Evolutionary conservation across 2,113 vertebrate genomes (phyloP), one percentile per base, ranked within the genome.

Genomic region (Rattus norvegicus): DNA sequence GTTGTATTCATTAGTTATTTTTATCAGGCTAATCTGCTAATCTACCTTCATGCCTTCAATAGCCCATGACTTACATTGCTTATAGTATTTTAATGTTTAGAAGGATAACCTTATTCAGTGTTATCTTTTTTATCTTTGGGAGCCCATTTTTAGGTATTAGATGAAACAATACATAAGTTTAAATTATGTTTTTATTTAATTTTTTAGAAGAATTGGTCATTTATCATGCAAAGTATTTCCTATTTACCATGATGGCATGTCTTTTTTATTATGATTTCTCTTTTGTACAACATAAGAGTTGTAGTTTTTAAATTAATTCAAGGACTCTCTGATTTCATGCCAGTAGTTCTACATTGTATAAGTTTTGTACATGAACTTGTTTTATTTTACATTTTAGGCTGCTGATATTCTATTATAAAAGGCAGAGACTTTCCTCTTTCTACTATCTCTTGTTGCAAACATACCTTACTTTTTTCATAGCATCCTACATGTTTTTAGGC

Each of bases 311-410:
- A 79, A 61, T 88, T 63, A 81, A 88, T 20, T 13, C 17, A n/a
- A 95, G 54, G 7, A n/a, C n/a, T 91, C 13, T 39, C 36, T 92
- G 17, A 10, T 54, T 83, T 67, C 24, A n/a, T 79, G 36, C 36
- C 86, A 90, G 92, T 43, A 81, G 22, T 54, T 28, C 90, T 87
- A 39, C 19, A 47, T 92, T 93, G 94, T 94, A 52, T 87, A 47
- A 20, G 1, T 54, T 39, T 43, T 86, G 13, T 92, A 1, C 22
- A 52, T 70, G 28, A 85, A 30, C 36, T 81, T 11, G 54, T 63
- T 89, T 69, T 28, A 22, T 72, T 90, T 94, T 83, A 26, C 30
- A 20, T 33, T 88, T 86, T 69, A 54, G 3, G 17, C 52, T 22
- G 1, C 47, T 86, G 73, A 5, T 56, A 12, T 10, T 86, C 7